These are phyloP conservation scores for Lontra canadensis DNA, from an alignment of 2,113 vertebrate genomes.

Conservation along the genomic window DNA sequence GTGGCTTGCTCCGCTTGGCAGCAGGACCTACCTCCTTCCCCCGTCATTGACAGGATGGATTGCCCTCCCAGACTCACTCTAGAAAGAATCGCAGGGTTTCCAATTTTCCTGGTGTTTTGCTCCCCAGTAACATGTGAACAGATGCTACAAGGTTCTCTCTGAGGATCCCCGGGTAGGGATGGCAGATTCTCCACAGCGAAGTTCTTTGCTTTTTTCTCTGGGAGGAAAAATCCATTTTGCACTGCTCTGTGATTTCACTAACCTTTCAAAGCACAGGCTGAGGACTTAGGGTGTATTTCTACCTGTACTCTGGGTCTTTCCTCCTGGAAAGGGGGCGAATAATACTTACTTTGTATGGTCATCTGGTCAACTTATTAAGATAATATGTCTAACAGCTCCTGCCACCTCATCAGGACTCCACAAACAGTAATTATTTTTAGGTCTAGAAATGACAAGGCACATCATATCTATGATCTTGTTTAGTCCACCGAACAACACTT, in stretches of 20 bases:
- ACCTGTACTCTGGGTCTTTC: not conserved
- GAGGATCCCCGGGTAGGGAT: not conserved
- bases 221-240: not conserved
- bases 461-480: not conserved
- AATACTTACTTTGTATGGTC: not conserved
- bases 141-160: not conserved
- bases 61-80: not conserved
- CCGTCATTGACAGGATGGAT: fast-evolving
- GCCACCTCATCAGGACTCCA: not conserved
- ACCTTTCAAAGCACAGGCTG: fast-evolving
- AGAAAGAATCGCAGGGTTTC: not conserved
- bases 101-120: not conserved
- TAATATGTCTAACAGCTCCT: not conserved
- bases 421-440: not conserved
- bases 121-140: not conserved
- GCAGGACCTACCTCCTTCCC: not conserved
- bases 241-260: not conserved
- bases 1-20: not conserved
- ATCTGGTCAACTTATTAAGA: too few relatives aligned
- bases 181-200: not conserved
- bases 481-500: not conserved
- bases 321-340: not conserved
- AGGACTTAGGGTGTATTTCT: not conserved
- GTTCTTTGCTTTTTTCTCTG: not conserved
- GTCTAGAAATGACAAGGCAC: not conserved